Percentiles rank a stretch among this genome's conserved stretches.
These are phyloP conservation scores for Heterodera carotae DNA, from an alignment of 1,140 invertebrate genomes.

Conservation along the genomic window DNA sequence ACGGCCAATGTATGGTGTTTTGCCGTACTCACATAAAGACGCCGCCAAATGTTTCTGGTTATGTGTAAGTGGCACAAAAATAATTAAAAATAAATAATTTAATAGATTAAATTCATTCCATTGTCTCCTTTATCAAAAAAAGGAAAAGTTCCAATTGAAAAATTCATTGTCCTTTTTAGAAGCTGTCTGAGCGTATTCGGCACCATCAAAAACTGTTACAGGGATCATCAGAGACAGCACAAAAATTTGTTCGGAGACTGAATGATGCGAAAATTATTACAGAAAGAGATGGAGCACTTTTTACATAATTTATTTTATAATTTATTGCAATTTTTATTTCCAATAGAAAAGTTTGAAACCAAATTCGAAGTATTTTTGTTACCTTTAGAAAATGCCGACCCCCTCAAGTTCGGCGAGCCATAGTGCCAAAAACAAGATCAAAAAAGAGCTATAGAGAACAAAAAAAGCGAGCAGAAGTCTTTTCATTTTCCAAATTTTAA, in stretches of 20 bases:
- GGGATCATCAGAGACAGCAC: slow-evolving; percentile 45
- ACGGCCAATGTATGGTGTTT: slow-evolving; percentile 55
- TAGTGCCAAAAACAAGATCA: slow-evolving; percentile 35
- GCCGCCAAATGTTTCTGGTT: slow-evolving; percentile 48
- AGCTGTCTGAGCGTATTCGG: slow-evolving; percentile 48
- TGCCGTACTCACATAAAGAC: slow-evolving; percentile 49
- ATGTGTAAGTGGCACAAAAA: slow-evolving; percentile 25
- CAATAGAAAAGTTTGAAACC: no score
- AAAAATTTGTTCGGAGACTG: slow-evolving; percentile 52
- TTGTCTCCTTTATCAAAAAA: background rate
- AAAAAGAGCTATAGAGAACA: slow-evolving; percentile 40
- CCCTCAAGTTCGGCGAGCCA: slow-evolving; percentile 40
- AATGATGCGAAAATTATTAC: background rate
- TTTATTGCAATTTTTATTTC: no score
- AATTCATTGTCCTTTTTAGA: background rate
- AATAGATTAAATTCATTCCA: no score
- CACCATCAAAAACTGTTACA: slow-evolving; percentile 50
- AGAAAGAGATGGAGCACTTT: background rate
- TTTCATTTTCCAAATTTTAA: slow-evolving; percentile 39
- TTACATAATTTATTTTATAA: no score
- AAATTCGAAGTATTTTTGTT: background rate
- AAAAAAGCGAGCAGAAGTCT: slow-evolving; percentile 38
- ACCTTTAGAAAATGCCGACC: slow-evolving; percentile 16
- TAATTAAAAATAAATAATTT: no score
- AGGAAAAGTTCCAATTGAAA: background rate